phyloP scores from a whole-genome alignment of 2,113 vertebrate species.

The Cyrtonyx montezumae region DNA sequence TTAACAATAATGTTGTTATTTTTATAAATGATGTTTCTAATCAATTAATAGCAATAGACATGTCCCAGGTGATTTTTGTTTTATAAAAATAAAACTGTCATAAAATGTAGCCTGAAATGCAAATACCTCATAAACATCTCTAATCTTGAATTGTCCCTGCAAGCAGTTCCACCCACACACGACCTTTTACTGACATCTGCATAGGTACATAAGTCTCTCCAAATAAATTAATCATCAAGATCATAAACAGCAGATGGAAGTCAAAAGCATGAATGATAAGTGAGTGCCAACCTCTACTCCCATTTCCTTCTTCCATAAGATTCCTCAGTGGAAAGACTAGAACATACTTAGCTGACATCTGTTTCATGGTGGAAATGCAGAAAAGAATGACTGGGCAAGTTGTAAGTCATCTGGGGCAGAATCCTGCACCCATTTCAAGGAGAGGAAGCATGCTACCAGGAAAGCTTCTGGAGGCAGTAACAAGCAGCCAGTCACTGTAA shows the following conservation, averaged over 20 bases:
- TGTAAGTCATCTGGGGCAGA: neutral
- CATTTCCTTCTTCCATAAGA: neutral
- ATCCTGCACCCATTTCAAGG: neutral
- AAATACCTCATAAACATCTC: neutral
- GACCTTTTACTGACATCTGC: neutral
- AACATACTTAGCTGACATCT: neutral
- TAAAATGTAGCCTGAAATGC: neutral
- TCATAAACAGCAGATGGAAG: neutral
- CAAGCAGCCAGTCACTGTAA: neutral
- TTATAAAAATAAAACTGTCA: neutral
- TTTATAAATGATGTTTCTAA: neutral
- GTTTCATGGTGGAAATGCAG: neutral
- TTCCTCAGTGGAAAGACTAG: neutral
- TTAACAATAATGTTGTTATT: neutral
- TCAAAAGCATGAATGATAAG: neutral
- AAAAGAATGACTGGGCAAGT: neutral
- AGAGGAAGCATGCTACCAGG: fast-evolving
- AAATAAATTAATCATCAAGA: neutral
- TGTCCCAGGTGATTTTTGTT: neutral
- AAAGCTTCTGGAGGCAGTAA: neutral
- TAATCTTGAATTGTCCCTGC: neutral
- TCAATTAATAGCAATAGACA: neutral
- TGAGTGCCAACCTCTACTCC: neutral
- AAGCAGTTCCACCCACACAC: neutral
- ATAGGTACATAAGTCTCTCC: neutral